Conservation (phyloP, 2,797 vertebrate genomes). For the Sebastes variabilis region DNA sequence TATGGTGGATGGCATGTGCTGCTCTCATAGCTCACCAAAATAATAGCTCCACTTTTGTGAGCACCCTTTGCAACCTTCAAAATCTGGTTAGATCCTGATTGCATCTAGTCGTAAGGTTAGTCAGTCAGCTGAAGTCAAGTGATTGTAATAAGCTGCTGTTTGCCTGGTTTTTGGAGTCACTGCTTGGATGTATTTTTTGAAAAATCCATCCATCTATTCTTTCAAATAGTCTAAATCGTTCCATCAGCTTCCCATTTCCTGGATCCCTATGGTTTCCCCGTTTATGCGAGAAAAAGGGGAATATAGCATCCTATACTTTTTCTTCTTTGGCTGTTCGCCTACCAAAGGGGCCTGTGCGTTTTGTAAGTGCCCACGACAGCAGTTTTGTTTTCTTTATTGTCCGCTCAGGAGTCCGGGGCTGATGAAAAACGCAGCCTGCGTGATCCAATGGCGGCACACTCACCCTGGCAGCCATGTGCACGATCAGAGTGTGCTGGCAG, state of each 20-base stretch:
- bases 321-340: slow-evolving; percentile 3
- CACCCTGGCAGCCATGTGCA: slow-evolving; percentile 47
- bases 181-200: not conserved
- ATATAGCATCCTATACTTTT: not conserved
- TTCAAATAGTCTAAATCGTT: not conserved
- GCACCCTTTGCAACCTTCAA: not conserved
- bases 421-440: slow-evolving; percentile 47
- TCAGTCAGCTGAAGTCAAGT: slow-evolving; percentile 1
- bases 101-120: not conserved
- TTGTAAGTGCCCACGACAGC: slow-evolving; percentile 32
- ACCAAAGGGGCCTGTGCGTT: slow-evolving; percentile 12
- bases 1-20: not conserved
- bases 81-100: slow-evolving; percentile 20
- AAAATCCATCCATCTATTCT: not conserved
- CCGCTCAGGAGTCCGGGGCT: slow-evolving; percentile 30
- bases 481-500: slow-evolving; percentile 51
- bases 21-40: not conserved
- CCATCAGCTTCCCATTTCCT: not conserved
- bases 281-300: not conserved
- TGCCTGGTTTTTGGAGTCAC: not conserved
- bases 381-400: slow-evolving; percentile 57
- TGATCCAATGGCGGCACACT: slow-evolving; percentile 52
- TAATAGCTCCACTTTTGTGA: not conserved
- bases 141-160: slow-evolving; percentile 16
- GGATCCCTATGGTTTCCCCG: not conserved